These are phyloP conservation scores for Cottoperca gobio DNA, from an alignment of 2,797 vertebrate species.

Conservation along the genomic window DNA sequence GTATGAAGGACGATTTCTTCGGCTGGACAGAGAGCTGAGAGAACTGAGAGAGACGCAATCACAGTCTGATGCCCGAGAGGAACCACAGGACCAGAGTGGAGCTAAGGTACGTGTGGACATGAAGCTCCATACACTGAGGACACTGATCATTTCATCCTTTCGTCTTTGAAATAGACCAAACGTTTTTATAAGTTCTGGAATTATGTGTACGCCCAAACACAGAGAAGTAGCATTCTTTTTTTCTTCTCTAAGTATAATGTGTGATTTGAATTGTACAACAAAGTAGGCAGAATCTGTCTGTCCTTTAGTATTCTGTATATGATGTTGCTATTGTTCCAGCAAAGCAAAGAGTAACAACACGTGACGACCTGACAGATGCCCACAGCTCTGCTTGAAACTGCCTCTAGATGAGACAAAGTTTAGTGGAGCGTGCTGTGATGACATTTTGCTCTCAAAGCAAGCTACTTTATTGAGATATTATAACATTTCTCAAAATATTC, in stretches of 20 bases:
- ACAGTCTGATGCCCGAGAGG: slow-evolving; percentile 90
- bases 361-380: too few species aligned
- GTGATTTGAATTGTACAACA: too few species aligned
- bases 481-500: background rate
- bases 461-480: background rate
- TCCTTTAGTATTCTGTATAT: too few species aligned
- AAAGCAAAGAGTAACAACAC: too few species aligned
- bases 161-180: background rate
- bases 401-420: too few species aligned
- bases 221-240: too few species aligned
- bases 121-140: background rate
- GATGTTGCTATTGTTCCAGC: too few species aligned
- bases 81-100: slow-evolving; percentile 88
- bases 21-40: slow-evolving; percentile 91
- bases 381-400: too few species aligned
- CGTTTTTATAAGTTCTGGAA: background rate
- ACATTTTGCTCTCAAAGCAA: background rate
- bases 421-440: too few species aligned
- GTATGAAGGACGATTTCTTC: slow-evolving; percentile 92
- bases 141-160: background rate
- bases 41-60: slow-evolving; percentile 89
- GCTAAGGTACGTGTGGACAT: slow-evolving; percentile 85
- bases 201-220: background rate
- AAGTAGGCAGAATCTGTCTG: too few species aligned
- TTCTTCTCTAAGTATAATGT: too few species aligned